These are phyloP conservation scores for Mercenaria mercenaria DNA, from an alignment of 1,140 invertebrate species.

Conservation along the genomic window DNA sequence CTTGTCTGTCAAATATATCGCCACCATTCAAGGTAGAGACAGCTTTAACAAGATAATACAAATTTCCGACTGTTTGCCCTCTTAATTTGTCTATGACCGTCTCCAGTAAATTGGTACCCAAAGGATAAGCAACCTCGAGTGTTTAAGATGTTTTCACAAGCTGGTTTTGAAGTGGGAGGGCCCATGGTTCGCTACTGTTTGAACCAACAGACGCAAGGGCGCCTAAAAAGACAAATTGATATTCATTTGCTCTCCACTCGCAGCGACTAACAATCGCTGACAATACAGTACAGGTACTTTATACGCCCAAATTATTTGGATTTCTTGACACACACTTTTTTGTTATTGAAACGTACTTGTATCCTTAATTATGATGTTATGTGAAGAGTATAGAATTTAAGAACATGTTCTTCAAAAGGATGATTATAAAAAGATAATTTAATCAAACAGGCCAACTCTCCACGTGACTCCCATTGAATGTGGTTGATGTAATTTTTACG, in stretches of 20 bases:
- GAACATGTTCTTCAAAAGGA: conserved; percentile 50
- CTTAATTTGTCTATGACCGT: conserved; percentile 43
- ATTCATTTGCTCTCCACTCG: conserved; percentile 43
- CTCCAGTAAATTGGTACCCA: conserved; percentile 54
- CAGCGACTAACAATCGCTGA: conserved; percentile 6
- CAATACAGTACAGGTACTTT: neutral
- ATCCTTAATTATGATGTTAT: conserved; percentile 62
- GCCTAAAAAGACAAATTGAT: conserved; percentile 63
- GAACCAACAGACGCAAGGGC: conserved; percentile 53
- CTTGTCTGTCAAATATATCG: neutral
- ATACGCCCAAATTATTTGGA: conserved; percentile 47
- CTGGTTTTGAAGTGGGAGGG: conserved; percentile 49
- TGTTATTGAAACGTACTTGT: conserved; percentile 26
- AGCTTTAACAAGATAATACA: conserved; percentile 38
- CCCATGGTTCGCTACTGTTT: conserved; percentile 36
- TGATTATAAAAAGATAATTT: conserved; percentile 66
- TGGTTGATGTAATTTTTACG: conserved; percentile 3
- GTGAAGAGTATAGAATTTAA: neutral
- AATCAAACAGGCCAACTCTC: conserved; percentile 64
- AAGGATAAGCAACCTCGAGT: conserved; percentile 46
- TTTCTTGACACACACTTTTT: conserved; percentile 55
- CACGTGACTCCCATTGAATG: conserved; percentile 29
- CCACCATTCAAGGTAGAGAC: neutral
- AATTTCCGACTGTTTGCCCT: neutral
- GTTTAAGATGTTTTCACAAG: conserved; percentile 35